phyloP scores from a whole-genome alignment of 2,888 invertebrate genomes.

The Clistopyga incitator region DNA sequence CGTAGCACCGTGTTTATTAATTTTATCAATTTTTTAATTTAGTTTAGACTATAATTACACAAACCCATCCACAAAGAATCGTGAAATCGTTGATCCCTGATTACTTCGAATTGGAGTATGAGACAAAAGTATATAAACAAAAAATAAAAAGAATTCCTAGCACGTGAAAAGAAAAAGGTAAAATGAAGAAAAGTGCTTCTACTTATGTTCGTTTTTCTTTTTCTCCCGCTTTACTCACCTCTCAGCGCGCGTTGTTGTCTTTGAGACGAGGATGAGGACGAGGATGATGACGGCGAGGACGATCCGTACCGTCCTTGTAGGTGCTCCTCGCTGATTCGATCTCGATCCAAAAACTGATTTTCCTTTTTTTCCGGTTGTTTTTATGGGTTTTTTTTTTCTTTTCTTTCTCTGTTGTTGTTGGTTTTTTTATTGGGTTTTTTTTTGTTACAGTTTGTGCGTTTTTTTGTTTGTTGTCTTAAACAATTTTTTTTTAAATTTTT shows the following conservation, averaged over 20 bases:
- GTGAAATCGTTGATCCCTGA: constrained; percentile 24
- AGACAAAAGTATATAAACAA: constrained; percentile 3
- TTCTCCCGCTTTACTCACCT: constrained; percentile 62
- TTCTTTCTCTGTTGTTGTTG: constrained; percentile 27
- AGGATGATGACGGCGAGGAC: constrained; percentile 71
- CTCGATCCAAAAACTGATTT: constrained; percentile 54
- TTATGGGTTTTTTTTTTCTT: constrained; percentile 16
- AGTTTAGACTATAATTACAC: not conserved
- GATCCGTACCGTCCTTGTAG: constrained; percentile 57
- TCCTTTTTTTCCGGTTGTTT: constrained; percentile 29
- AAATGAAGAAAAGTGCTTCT: not conserved
- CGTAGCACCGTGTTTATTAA: constrained; percentile 51
- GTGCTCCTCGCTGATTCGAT: constrained; percentile 48
- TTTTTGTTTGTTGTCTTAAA: constrained; percentile 20
- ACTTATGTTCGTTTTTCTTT: constrained; percentile 18
- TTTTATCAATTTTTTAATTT: constrained; percentile 13
- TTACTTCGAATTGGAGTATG: not conserved
- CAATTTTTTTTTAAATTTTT: constrained; percentile 32
- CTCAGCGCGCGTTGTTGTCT: constrained; percentile 62
- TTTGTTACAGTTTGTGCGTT: constrained; percentile 14
- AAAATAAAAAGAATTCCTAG: constrained; percentile 6
- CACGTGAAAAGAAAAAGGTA: not conserved
- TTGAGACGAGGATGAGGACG: constrained; percentile 69
- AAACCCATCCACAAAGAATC: constrained; percentile 16
- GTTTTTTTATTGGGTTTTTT: constrained; percentile 11